Evolutionary conservation across 2,888 invertebrate genomes (phyloP).

Genomic region (Alentia gelatinosa): DNA sequence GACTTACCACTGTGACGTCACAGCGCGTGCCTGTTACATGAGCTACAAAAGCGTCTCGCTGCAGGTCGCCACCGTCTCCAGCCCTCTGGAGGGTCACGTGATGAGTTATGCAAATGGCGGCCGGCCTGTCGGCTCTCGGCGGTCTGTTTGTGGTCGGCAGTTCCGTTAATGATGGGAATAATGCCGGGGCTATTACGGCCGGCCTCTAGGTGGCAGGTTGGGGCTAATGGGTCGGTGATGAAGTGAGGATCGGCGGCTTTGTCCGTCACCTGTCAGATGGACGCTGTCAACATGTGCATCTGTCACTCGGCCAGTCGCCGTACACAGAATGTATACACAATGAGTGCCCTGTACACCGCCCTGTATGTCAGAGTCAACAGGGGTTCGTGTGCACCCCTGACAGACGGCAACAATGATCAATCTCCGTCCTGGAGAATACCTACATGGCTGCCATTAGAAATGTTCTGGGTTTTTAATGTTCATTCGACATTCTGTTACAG

Average conservation of each 20-base stretch:
- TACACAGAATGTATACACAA: no score
- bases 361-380: no score
- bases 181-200: background rate
- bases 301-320: background rate
- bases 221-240: background rate
- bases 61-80: background rate
- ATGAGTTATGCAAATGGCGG: background rate
- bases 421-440: no score
- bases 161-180: background rate
- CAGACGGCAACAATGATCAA: no score
- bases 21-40: background rate
- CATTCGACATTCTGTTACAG: no score
- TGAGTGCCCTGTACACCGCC: no score
- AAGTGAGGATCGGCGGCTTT: conserved; percentile 3
- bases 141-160: background rate
- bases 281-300: conserved; percentile 2
- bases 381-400: no score
- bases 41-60: background rate
- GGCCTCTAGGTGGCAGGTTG: background rate
- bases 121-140: background rate
- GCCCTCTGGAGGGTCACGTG: background rate
- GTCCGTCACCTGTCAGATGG: conserved; percentile 6
- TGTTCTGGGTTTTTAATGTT: no score
- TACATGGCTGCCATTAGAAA: no score
- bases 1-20: background rate